These are phyloP conservation scores for Melospiza georgiana DNA, from an alignment of 2,113 vertebrate genomes.

Conservation along the genomic window DNA sequence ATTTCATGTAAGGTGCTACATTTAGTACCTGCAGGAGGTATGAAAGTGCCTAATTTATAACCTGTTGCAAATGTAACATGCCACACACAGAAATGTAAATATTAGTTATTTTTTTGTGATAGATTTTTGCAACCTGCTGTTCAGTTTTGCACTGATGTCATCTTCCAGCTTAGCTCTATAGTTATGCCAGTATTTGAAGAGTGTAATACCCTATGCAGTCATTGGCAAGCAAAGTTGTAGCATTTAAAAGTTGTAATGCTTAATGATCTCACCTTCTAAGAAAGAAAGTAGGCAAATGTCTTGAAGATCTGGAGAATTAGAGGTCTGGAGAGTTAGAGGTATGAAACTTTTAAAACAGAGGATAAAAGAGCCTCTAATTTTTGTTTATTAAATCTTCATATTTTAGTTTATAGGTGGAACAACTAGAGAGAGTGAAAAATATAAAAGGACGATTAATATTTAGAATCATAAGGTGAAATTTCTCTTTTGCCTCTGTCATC, in stretches of 20 bases:
- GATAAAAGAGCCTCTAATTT: neutral
- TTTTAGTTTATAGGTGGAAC: neutral
- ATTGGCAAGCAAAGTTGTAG: neutral
- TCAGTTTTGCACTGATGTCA: neutral
- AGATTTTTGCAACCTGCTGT: neutral
- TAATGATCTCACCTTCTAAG: neutral
- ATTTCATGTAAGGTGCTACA: neutral
- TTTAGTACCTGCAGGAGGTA: neutral
- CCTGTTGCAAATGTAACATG: neutral
- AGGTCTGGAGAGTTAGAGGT: neutral
- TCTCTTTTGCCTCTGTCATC: neutral
- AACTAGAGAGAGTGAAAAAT: neutral
- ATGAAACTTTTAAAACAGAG: neutral
- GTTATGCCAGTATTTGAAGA: neutral
- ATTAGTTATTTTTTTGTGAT: neutral
- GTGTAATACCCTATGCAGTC: neutral
- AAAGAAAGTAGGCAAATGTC: neutral
- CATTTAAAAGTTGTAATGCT: neutral
- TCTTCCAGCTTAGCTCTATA: neutral
- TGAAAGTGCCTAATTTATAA: neutral
- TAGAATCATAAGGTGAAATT: neutral
- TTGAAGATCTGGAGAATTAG: neutral
- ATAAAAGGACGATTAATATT: neutral
- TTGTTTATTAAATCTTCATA: neutral
- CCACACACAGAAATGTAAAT: neutral